Conservation (phyloP, 2,113 vertebrate species). For the Myrmophylax atrothorax region DNA sequence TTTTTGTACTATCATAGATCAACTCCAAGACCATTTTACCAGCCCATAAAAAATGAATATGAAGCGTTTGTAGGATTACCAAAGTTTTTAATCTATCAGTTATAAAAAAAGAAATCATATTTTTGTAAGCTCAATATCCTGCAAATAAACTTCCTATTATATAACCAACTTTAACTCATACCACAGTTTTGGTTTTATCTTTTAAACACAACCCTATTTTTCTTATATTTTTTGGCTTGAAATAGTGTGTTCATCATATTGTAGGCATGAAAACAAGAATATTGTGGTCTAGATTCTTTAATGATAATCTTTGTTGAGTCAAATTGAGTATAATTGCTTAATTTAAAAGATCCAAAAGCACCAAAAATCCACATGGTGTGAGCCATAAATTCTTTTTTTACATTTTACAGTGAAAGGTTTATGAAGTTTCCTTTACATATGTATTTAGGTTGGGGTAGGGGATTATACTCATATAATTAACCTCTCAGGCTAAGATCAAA, state of each 20-base stretch:
- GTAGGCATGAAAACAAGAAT: not conserved
- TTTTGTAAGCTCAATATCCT: not conserved
- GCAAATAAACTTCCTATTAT: not conserved
- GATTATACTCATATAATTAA: not conserved
- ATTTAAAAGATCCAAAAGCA: not conserved
- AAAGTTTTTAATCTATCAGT: not conserved
- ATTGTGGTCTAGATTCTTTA: not conserved
- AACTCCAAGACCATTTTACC: not conserved
- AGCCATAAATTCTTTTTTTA: not conserved
- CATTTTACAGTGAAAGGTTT: not conserved
- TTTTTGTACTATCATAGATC: not conserved
- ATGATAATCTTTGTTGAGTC: not conserved
- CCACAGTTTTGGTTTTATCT: not conserved
- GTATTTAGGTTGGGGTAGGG: accelerated
- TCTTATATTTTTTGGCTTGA: not conserved
- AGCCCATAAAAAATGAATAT: not conserved
- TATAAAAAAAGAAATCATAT: not conserved
- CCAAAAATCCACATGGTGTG: not conserved
- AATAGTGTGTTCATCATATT: not conserved
- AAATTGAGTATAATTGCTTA: not conserved
- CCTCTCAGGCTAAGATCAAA: not conserved
- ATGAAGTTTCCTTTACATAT: not conserved
- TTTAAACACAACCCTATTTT: not conserved
- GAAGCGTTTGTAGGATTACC: not conserved
- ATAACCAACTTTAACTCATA: not conserved